Evolutionary conservation across 2,888 invertebrate genomes (phyloP).

Genomic region (Epirrhoe alternata): DNA sequence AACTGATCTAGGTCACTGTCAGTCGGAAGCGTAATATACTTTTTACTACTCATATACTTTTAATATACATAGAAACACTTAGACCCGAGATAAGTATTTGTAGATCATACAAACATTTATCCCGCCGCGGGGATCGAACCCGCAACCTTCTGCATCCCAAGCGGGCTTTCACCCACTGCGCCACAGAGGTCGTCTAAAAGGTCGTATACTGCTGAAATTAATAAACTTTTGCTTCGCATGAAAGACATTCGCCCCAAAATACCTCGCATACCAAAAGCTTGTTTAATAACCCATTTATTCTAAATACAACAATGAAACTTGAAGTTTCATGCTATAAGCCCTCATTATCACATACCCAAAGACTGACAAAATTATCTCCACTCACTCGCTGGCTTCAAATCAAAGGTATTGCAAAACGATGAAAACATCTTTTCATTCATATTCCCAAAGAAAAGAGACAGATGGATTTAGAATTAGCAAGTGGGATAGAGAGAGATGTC

Average conservation of each 20-base stretch:
- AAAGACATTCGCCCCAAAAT: constrained; percentile 16
- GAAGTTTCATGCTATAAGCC: constrained; percentile 25
- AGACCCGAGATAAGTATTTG: too few species aligned
- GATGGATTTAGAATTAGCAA: constrained; percentile 43
- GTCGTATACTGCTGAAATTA: constrained; percentile 6
- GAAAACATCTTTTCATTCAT: constrained; percentile 78
- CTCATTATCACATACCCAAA: constrained; percentile 38
- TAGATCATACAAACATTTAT: too few species aligned
- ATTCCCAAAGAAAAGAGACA: constrained; percentile 66
- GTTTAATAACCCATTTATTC: constrained; percentile 29
- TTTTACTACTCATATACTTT: too few species aligned
- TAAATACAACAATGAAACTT: constrained; percentile 31
- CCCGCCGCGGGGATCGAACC: too few species aligned
- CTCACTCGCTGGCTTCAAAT: constrained; percentile 74
- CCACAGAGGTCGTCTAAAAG: too few species aligned
- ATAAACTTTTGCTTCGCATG: constrained; percentile 10
- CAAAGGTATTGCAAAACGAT: constrained; percentile 78
- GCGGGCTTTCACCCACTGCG: too few species aligned
- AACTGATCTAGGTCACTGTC: too few species aligned
- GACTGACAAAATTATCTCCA: constrained; percentile 75
- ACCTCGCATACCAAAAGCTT: constrained; percentile 18
- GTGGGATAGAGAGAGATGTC: constrained; percentile 59
- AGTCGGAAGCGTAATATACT: too few species aligned
- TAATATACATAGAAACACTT: too few species aligned
- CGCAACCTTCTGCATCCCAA: too few species aligned